Conservation (phyloP, 2,888 invertebrate genomes). For the Unio pictorum region DNA sequence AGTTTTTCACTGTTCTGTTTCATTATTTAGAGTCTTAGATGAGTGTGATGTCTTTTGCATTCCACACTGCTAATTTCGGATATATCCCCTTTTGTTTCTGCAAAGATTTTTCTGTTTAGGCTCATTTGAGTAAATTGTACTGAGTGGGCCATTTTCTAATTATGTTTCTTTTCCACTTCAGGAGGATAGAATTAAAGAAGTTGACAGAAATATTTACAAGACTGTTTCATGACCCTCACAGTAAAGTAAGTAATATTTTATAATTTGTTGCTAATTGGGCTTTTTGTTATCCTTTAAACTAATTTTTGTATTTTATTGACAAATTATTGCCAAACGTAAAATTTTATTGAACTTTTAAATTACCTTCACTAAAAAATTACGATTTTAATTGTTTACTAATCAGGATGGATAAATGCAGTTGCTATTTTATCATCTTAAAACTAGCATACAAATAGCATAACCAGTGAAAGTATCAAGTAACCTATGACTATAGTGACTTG, state of each 20-base stretch:
- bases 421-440: too few species aligned
- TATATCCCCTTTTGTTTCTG: background rate
- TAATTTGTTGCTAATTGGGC: background rate
- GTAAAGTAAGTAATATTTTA: slow-evolving; percentile 76
- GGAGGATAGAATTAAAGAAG: slow-evolving; percentile 80
- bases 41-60: background rate
- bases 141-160: background rate
- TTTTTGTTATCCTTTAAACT: background rate
- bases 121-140: background rate
- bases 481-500: too few species aligned
- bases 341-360: too few species aligned
- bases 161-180: slow-evolving; percentile 44
- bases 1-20: too few species aligned
- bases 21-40: too few species aligned
- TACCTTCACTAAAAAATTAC: too few species aligned
- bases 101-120: background rate
- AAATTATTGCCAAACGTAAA: too few species aligned
- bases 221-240: slow-evolving; percentile 97
- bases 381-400: too few species aligned
- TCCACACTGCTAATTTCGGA: background rate
- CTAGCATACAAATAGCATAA: too few species aligned
- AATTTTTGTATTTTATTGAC: too few species aligned
- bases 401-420: too few species aligned
- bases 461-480: too few species aligned
- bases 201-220: slow-evolving; percentile 95